Evolutionary conservation across 2,888 invertebrate genomes (phyloP), one percentile per base, ranked within the genome.

Genomic region (Phyto melanocephala): DNA sequence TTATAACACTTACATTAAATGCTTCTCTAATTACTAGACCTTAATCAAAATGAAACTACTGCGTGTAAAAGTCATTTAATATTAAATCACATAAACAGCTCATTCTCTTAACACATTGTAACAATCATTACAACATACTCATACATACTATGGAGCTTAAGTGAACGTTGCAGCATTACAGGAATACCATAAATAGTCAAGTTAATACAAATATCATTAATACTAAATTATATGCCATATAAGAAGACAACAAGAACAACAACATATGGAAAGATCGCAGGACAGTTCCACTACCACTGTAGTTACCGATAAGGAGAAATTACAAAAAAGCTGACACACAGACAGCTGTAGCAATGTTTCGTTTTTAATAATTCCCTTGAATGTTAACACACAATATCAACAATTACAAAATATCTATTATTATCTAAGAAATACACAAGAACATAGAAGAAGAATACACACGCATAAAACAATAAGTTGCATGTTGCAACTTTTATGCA

Each of bases 161-260:
- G 42, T 40, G 17, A 62, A 3, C 2, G 11, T n/a, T 22, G 4
- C 28, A 75, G 22, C 4, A 45, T 45, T 13, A 6, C 37, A 54
- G 6, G 33, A 75, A 76, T 82, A 15, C 82, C 79, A 75, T 82
- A 76, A 79, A 79, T 71, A 71, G 82, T 47, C 33, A 67, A 67
- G 65, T 76, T 71, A 82, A 79, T 82, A 82, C 79, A 79, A 82
- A 82, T 76, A 82, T 82, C 82, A 82, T 82, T 82, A 76, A 79
- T 76, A 62, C 56, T 42, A 56, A 79, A 82, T 71, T 65, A 67
- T 71, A 67, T 22, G 56, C 82, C 79, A 62, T 82, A 79, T 79
- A 81, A 35, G 54, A 56, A 15, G 47, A 63, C 28, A 56, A 54
- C 47, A 60, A 40, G 33, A n/a, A n/a, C n/a, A n/a, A n/a, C n/a